Conservation (phyloP, 2,113 vertebrate genomes). For the Etia nguti region DNA sequence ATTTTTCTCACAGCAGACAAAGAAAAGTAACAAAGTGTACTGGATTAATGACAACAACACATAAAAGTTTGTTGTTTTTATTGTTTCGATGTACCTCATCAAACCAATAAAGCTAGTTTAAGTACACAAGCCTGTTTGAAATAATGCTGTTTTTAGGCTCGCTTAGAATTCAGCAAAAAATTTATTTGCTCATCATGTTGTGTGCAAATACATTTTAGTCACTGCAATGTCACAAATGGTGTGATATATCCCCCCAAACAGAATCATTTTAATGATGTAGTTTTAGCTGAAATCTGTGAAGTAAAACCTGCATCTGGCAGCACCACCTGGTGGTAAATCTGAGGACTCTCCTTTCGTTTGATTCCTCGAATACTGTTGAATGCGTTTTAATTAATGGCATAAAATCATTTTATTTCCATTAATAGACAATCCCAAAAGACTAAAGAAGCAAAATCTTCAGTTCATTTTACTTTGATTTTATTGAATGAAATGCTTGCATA, state of each 20-base stretch:
- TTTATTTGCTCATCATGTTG: neutral
- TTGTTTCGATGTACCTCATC: neutral
- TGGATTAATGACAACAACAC: neutral
- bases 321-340: neutral
- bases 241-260: neutral
- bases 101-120: conserved; percentile 26
- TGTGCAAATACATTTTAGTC: neutral
- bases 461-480: neutral
- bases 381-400: neutral
- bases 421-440: neutral
- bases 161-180: neutral
- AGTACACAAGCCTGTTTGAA: neutral
- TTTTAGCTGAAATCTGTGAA: neutral
- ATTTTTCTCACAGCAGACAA: neutral
- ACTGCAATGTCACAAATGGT: neutral
- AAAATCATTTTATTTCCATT: neutral
- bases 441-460: neutral
- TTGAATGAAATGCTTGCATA: neutral
- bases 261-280: neutral
- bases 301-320: neutral
- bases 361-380: neutral
- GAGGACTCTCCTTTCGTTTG: neutral
- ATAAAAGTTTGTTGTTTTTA: neutral
- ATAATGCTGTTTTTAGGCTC: neutral
- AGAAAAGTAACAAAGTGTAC: neutral